Evolutionary conservation across 2,113 vertebrate species (phyloP), one percentile per base, ranked within the genome.

Genomic region (Ellobius talpinus): DNA sequence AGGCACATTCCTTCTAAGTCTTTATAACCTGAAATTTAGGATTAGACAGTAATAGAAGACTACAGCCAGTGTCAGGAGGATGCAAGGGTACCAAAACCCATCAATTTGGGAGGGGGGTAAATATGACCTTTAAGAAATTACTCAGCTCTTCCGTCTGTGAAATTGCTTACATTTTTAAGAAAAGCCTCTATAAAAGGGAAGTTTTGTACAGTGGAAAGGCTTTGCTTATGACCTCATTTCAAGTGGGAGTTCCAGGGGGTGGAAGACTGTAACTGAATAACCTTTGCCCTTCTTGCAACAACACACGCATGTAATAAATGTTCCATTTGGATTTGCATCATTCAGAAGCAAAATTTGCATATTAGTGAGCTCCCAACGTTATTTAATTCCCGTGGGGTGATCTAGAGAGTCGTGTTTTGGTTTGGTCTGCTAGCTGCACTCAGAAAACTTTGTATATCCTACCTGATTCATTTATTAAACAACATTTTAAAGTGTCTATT

Each of bases 101-200:
- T 88, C n/a, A 91, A 39, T 97, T 98, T 98, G 55, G 58, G 58
- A 21, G 42, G 39, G 68, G 63, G 97, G 94, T 93, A 98, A 97
- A 98, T 97, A 98, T 98, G 98, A 99, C 98, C 98, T 99, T 99
- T 99, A 39, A 50, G 97, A 97, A 98, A 97, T 98, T 97, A 98
- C 95, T 98, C 95, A 97, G 50, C 98, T 97, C 98, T 98, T 98
- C 96, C 96, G 36, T 98, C 97, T 98, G 39, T 98, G 98, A 98
- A 98, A 99, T 99, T 98, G 76, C 98, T 98, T 98, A 98, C 98
- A 98, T 99, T 98, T 98, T 98, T 98, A 98, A 98, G 97, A 98
- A 98, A 97, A 95, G 89, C 94, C 86, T 92, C 81, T 93, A 91
- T 96, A 98, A 98, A 98, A 98, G 98, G 95, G 98, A 98, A 98